Base-by-base conservation (phyloP, 2,888 invertebrate species). In the Tetropium fuscum region DNA sequence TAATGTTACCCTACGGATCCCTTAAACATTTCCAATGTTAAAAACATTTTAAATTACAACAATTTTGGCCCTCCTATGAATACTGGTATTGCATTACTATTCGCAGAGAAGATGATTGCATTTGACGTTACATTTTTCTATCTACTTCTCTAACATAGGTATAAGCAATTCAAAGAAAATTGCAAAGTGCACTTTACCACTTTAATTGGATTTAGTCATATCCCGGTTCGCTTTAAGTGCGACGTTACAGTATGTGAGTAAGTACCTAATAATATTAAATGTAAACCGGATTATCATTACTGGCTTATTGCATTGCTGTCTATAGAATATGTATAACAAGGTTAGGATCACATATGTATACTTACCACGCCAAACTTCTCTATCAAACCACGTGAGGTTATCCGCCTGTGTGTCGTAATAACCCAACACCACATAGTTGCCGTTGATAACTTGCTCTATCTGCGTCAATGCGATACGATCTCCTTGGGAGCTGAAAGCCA, bases 391-490 rank as follows among this genome's bases (percentile, higher is more conserved):
- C 4, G 96, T 95, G 38, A 99, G 87, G 83, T 97, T 96, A 82
- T 98, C 96, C 43, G 92, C 91, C 77, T 95, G 95, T 5, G 95
- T 95, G 81, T 99, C 98, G 81, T 97, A 98, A 82, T 95, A 97
- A 10, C 98, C 99, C 51, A 98, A 86, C 76, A 94, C 92, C 53
- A 92, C 89, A 82, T 99, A 99, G 78, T 92, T 94, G 66, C 98
- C 97, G 83, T 96, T 93, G 63, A 92, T 89, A 84, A 97, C 89
- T 83, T 99, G 99, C 81, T 99, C 99, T 70, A 99, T 96, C 84
- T 98, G 97, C 18, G 98, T 99, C 83, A 97, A 86, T 41, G 98
- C 98, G 78, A 99, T 98, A 74, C 99, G 90, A 85, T 99, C 99
- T 71, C 99, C 99, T 84, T 95, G 94, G 5, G 97, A 97, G 71